These are phyloP conservation scores for Cyprinus carpio DNA, from an alignment of 2,113 vertebrate species.

Conservation along the genomic window DNA sequence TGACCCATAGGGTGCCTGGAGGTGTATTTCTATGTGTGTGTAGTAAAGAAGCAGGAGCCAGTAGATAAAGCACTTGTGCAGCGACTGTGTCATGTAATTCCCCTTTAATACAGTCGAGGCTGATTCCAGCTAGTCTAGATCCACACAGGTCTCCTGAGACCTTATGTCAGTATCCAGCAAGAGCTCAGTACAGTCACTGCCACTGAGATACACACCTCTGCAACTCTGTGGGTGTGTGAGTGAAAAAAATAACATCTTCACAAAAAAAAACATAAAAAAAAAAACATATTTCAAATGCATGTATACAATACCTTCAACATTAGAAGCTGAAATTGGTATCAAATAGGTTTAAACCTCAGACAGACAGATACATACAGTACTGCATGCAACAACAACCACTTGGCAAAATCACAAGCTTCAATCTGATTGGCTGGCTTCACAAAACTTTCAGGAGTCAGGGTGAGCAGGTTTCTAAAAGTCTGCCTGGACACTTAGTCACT, in stretches of 20 bases:
- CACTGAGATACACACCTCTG: conserved; percentile 43
- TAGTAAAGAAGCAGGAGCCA: conserved; percentile 65
- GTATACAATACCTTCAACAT: background rate
- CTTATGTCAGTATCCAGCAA: conserved; percentile 71
- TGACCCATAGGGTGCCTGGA: conserved; percentile 42
- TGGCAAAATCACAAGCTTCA: no score
- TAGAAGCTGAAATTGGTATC: conserved; percentile 3
- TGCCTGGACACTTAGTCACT: no score
- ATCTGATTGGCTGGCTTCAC: no score
- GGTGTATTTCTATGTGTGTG: conserved; percentile 41
- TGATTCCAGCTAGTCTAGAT: conserved; percentile 75
- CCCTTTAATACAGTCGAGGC: conserved; percentile 74
- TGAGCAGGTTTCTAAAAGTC: no score
- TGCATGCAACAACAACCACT: background rate
- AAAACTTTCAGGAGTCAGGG: no score
- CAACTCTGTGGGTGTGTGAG: background rate
- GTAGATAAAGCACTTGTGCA: conserved; percentile 76
- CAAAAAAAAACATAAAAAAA: no score
- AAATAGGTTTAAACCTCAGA: background rate
- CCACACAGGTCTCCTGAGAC: conserved; percentile 77
- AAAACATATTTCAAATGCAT: background rate
- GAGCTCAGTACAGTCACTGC: conserved; percentile 62
- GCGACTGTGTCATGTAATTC: conserved; percentile 74
- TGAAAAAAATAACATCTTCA: background rate
- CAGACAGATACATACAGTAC: background rate